A percentile compares a stretch with the other conserved stretches of the same genome.
phyloP scores from a whole-genome alignment of 2,797 vertebrate species.

The Peromyscus eremicus region DNA sequence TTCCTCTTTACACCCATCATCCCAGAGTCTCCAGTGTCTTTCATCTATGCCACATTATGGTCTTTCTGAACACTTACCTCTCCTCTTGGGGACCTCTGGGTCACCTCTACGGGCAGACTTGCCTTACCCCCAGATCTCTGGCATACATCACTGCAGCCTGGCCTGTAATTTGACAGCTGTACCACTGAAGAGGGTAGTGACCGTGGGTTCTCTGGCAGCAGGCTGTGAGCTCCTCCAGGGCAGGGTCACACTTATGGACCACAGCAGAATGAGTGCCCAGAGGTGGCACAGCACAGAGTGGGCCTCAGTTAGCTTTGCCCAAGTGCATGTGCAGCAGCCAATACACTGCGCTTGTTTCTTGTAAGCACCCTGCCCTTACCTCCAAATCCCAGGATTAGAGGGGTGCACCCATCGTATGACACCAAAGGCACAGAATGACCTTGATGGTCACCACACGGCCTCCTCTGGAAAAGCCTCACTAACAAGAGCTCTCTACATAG shows the following conservation, averaged over 20 bases:
- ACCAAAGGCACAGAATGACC: neutral
- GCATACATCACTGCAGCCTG: too few relatives aligned
- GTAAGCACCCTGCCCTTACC: neutral
- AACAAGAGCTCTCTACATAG: neutral
- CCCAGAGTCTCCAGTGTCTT: neutral
- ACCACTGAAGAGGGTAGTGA: accelerated
- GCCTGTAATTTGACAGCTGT: neutral
- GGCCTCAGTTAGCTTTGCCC: neutral
- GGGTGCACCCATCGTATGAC: accelerated
- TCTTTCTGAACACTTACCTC: neutral
- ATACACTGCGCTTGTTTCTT: neutral
- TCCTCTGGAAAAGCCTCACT: neutral
- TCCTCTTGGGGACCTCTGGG: neutral
- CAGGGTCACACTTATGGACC: neutral
- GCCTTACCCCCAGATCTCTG: neutral
- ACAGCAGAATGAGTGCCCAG: neutral
- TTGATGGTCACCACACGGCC: neutral
- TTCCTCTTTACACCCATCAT: too few relatives aligned
- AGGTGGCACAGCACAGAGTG: neutral
- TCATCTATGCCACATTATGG: neutral
- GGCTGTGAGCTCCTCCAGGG: neutral
- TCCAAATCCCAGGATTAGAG: neutral
- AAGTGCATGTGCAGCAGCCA: too few relatives aligned
- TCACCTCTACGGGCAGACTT: neutral
- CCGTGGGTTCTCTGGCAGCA: neutral